These are phyloP conservation scores for Peromyscus maniculatus DNA, from an alignment of 2,113 vertebrate genomes.

Conservation along the genomic window DNA sequence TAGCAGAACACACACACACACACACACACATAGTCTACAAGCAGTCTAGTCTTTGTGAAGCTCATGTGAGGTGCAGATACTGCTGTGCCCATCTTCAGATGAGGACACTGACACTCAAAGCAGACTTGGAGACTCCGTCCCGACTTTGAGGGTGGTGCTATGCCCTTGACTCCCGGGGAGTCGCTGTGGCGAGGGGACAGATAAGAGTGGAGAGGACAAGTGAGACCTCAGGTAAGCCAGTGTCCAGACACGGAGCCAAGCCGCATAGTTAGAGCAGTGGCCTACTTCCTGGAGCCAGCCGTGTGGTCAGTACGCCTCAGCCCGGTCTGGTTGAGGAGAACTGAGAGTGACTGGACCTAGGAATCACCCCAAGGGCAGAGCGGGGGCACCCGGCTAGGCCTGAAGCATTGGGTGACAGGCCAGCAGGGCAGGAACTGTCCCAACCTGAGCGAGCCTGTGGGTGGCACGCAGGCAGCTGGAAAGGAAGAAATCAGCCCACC, in stretches of 20 bases:
- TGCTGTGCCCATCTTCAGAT: slow-evolving; percentile 9
- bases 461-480: slow-evolving; percentile 30
- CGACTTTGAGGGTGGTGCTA: not conserved
- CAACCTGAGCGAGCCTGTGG: slow-evolving; percentile 62
- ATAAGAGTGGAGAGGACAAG: not conserved
- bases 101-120: not conserved
- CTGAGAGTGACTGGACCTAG: slow-evolving; percentile 20
- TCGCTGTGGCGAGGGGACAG: not conserved
- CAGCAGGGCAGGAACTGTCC: slow-evolving; percentile 61
- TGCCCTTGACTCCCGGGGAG: not conserved
- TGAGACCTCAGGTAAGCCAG: not conserved
- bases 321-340: not conserved
- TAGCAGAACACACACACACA: not conserved
- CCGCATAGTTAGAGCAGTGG: not conserved
- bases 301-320: not conserved
- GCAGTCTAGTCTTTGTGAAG: not conserved
- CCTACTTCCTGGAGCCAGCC: slow-evolving; percentile 9
- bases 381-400: slow-evolving; percentile 43
- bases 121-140: not conserved
- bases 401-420: slow-evolving; percentile 70
- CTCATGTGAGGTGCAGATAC: not conserved
- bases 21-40: not conserved
- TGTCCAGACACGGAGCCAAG: not conserved
- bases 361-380: slow-evolving; percentile 69
- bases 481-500: slow-evolving; percentile 42